phyloP scores from a whole-genome alignment of 2,797 vertebrate genomes.

The Pterois miles region DNA sequence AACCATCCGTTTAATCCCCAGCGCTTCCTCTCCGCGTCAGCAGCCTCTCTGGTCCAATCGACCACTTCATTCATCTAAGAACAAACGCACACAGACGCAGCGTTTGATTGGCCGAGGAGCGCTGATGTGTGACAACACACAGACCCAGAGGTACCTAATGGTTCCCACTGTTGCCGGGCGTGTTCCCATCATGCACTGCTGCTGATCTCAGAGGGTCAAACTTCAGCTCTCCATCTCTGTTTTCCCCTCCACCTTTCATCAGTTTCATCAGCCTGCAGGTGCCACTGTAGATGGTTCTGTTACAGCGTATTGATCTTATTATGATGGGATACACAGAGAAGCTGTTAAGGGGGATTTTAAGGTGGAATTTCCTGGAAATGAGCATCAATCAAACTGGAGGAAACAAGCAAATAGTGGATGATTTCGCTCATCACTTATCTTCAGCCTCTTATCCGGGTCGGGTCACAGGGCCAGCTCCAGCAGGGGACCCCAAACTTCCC shows the following conservation, averaged over 20 bases:
- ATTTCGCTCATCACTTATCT: no score
- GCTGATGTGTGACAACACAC: constrained; percentile 23
- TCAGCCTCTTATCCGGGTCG: no score
- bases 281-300: neutral
- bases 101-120: constrained; percentile 25
- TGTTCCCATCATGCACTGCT: constrained; percentile 43
- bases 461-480: no score
- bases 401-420: neutral
- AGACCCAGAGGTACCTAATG: neutral
- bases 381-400: neutral
- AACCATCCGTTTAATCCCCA: constrained; percentile 53
- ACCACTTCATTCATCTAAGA: constrained; percentile 61
- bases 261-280: neutral
- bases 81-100: neutral
- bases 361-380: neutral
- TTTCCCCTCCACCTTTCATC: neutral
- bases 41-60: constrained; percentile 45
- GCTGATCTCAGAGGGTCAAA: neutral
- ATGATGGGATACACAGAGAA: neutral
- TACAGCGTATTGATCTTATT: neutral
- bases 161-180: neutral
- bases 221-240: neutral
- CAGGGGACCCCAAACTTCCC: no score
- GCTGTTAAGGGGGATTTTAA: neutral
- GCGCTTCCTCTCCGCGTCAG: constrained; percentile 56